A percentile compares a stretch with the other conserved stretches of the same genome.
Conservation (phyloP, 2,113 vertebrate genomes). For the Phyllostomus discolor region DNA sequence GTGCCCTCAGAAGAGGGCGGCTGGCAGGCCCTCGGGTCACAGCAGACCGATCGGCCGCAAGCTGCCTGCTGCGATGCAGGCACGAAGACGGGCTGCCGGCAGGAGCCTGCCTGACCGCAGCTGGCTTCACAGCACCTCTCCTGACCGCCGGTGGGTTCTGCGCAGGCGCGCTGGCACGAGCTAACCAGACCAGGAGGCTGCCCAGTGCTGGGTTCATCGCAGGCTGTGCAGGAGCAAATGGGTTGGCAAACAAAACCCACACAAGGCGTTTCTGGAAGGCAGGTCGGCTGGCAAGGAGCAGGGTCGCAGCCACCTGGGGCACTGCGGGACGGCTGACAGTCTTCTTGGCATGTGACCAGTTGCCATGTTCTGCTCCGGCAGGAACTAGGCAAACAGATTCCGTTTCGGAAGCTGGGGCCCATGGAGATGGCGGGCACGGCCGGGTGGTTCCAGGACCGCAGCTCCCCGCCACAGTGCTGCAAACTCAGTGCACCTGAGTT, state of each 20-base stretch:
- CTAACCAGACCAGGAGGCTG: background rate
- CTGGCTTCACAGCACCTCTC: background rate
- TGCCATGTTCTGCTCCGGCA: slow-evolving; percentile 63
- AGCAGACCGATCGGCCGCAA: background rate
- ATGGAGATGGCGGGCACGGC: background rate
- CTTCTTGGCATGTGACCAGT: slow-evolving; percentile 53
- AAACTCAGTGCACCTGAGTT: background rate
- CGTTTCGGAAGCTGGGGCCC: background rate
- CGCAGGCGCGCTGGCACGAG: background rate
- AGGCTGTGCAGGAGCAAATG: background rate
- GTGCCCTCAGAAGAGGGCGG: slow-evolving; percentile 32
- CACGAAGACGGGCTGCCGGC: background rate
- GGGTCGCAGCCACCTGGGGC: background rate
- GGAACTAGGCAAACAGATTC: slow-evolving; percentile 57
- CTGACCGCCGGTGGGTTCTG: background rate
- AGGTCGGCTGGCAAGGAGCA: background rate
- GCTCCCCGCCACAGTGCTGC: background rate
- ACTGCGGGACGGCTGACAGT: background rate
- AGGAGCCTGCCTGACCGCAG: background rate
- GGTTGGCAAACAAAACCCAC: slow-evolving; percentile 64
- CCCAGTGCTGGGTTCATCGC: background rate
- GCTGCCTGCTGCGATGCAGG: background rate
- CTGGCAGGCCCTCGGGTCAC: background rate
- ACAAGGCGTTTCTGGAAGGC: background rate
- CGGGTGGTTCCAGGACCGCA: background rate